These are phyloP conservation scores for Lymantria dispar DNA, from an alignment of 2,888 invertebrate genomes.

Conservation along the genomic window DNA sequence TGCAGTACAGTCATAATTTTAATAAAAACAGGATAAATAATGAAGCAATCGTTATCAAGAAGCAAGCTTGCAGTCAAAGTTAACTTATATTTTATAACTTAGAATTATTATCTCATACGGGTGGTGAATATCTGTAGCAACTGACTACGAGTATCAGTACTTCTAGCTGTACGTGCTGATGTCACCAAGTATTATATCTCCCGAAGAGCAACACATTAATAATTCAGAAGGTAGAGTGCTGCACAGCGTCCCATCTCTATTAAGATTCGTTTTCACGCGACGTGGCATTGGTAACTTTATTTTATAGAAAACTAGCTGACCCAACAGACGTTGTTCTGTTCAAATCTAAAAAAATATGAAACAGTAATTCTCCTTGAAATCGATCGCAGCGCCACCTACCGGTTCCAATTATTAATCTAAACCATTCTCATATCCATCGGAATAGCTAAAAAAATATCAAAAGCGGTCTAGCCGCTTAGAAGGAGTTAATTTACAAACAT, in stretches of 20 bases:
- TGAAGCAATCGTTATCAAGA: not conserved
- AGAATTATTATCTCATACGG: not conserved
- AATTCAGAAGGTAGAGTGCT: constrained; percentile 58
- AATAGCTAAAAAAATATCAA: too few relatives aligned
- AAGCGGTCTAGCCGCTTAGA: too few relatives aligned
- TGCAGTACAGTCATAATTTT: too few relatives aligned
- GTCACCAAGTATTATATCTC: constrained; percentile 63
- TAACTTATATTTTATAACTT: not conserved
- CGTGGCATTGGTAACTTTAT: constrained; percentile 38
- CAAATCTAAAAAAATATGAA: too few relatives aligned
- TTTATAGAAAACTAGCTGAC: constrained; percentile 30
- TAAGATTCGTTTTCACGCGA: constrained; percentile 44
- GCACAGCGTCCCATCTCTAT: constrained; percentile 33
- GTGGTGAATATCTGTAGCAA: constrained; percentile 3
- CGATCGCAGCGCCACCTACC: too few relatives aligned
- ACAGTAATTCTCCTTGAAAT: too few relatives aligned
- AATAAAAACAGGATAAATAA: too few relatives aligned
- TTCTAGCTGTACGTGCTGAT: constrained; percentile 49
- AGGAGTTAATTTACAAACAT: too few relatives aligned
- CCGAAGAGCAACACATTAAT: constrained; percentile 57
- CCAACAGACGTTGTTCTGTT: too few relatives aligned
- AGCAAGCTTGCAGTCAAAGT: not conserved
- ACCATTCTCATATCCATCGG: too few relatives aligned
- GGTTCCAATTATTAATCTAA: too few relatives aligned
- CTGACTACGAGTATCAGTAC: constrained; percentile 3